Conservation (phyloP, 2,888 invertebrate genomes). For the Hyalella azteca region DNA sequence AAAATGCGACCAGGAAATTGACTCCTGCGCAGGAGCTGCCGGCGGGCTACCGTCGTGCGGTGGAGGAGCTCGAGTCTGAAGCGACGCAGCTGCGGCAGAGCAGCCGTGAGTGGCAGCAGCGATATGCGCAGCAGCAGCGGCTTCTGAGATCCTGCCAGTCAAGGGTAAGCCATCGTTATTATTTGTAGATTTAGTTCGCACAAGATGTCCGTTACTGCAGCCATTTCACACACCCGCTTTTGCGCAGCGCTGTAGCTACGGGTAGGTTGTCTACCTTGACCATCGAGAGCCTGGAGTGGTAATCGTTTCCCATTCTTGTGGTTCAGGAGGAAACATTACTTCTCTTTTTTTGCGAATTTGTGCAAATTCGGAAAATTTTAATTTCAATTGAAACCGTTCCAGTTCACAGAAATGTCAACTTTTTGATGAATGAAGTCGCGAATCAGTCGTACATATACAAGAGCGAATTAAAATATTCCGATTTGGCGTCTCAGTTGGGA, state of each 20-base stretch:
- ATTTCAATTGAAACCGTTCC: neutral
- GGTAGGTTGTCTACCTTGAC: too few species aligned
- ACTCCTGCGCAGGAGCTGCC: neutral
- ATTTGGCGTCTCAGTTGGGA: neutral
- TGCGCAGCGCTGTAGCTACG: neutral
- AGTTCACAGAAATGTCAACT: neutral
- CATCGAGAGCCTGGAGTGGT: neutral
- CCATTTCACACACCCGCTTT: neutral
- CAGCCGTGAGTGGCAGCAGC: neutral
- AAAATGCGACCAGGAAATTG: neutral
- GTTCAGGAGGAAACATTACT: neutral
- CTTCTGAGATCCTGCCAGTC: neutral
- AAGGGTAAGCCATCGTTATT: neutral
- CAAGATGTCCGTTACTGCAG: neutral
- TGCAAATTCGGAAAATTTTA: neutral
- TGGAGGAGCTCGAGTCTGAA: neutral
- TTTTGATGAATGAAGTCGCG: neutral
- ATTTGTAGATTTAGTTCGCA: neutral
- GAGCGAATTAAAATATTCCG: neutral
- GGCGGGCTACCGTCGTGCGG: neutral
- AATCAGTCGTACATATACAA: neutral
- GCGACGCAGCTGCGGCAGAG: neutral
- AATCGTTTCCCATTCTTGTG: neutral
- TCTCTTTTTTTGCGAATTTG: neutral
- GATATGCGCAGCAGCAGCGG: neutral